Percentiles rank a stretch among this genome's conserved stretches.
These are phyloP conservation scores for Pseudocheirus occidentalis DNA, from an alignment of 2,797 vertebrate species.

Conservation along the genomic window DNA sequence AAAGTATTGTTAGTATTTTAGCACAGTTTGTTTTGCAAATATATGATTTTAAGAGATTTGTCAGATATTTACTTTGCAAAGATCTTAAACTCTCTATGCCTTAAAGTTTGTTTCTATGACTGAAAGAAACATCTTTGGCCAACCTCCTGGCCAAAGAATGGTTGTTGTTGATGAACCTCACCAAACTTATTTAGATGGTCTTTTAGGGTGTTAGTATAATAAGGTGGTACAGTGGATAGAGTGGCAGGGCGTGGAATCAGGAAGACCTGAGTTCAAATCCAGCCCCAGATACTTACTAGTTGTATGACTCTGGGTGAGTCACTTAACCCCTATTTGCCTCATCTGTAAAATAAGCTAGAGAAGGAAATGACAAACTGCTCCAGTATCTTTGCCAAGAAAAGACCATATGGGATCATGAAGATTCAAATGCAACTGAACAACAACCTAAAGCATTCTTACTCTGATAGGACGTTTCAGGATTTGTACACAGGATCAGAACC, in stretches of 20 bases:
- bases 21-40: slow-evolving; percentile 37
- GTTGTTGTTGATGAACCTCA: not conserved
- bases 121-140: not conserved
- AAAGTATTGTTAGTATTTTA: slow-evolving; percentile 10
- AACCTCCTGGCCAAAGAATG: not conserved
- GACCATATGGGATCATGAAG: not conserved
- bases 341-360: not conserved
- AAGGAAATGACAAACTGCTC: not conserved
- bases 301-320: not conserved
- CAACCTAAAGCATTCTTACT: not conserved
- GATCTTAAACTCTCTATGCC: not conserved
- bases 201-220: not conserved
- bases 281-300: not conserved
- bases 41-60: slow-evolving; percentile 13
- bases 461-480: not conserved
- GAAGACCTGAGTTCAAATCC: not conserved
- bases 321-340: not conserved
- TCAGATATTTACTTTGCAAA: not conserved
- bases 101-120: not conserved
- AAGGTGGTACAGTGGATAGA: not conserved
- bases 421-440: not conserved
- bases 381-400: not conserved
- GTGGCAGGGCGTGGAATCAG: not conserved
- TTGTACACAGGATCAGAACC: not conserved
- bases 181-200: not conserved